Percentiles rank a stretch among this genome's conserved stretches.
Conservation (phyloP, 92 coral and sea anemone genomes). For the Parazoanthus swiftii region DNA sequence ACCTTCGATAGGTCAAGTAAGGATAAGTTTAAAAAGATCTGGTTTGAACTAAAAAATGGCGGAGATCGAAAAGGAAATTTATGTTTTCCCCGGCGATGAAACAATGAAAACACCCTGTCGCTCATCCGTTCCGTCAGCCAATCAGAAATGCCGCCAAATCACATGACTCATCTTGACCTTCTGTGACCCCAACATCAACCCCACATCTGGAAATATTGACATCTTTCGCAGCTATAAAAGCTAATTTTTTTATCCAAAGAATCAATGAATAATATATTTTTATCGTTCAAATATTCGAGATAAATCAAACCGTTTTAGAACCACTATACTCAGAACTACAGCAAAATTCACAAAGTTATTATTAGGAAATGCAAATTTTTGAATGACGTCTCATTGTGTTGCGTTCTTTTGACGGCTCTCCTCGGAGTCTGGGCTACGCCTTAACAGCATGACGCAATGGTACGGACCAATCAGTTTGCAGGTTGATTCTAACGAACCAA, state of each 20-base stretch:
- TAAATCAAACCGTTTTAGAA: background rate
- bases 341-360: background rate
- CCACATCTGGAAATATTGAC: background rate
- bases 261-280: no score
- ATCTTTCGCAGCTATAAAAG: no score
- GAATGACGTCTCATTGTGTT: constrained; percentile 37
- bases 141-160: constrained; percentile 24
- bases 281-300: background rate
- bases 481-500: constrained; percentile 40
- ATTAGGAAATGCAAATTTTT: constrained; percentile 18
- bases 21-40: constrained; percentile 32
- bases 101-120: constrained; percentile 29
- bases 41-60: constrained; percentile 31
- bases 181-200: background rate
- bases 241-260: no score
- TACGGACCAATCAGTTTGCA: constrained; percentile 53
- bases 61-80: constrained; percentile 21
- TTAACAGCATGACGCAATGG: constrained; percentile 25
- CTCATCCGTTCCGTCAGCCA: background rate
- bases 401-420: constrained; percentile 39
- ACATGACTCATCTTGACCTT: constrained; percentile 29
- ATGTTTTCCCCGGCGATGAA: constrained; percentile 6
- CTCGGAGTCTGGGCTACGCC: constrained; percentile 51
- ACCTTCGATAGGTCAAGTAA: constrained; percentile 45
- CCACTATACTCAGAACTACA: background rate